These are phyloP conservation scores for Drosophila histrio DNA, from an alignment of 2,888 invertebrate species.

Conservation along the genomic window DNA sequence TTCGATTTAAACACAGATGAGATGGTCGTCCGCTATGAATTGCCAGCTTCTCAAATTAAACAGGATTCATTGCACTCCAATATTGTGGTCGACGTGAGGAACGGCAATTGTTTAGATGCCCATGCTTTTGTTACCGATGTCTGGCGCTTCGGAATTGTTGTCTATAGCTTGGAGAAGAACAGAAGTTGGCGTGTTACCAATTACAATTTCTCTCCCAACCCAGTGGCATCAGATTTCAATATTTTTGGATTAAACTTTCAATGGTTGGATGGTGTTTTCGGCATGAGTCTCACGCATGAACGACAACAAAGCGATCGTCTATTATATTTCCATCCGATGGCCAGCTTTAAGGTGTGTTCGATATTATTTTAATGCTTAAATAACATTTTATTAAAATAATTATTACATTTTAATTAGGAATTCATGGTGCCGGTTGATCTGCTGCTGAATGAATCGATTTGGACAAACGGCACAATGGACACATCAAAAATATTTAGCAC, in stretches of 20 bases:
- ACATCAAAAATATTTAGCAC: slow-evolving; percentile 76
- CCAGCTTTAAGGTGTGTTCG: slow-evolving; percentile 87
- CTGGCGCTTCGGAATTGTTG: slow-evolving; percentile 86
- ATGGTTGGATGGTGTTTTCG: slow-evolving; percentile 93
- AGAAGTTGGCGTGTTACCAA: slow-evolving; percentile 83
- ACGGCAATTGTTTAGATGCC: slow-evolving; percentile 85
- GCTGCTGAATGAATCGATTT: slow-evolving; percentile 86
- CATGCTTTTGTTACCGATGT: slow-evolving; percentile 88
- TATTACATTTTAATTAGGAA: slow-evolving; percentile 84
- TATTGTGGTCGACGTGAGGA: slow-evolving; percentile 86
- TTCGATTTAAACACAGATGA: slow-evolving; percentile 89
- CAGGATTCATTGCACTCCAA: slow-evolving; percentile 87
- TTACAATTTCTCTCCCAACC: slow-evolving; percentile 82
- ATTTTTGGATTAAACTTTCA: slow-evolving; percentile 91
- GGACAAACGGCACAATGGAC: slow-evolving; percentile 80
- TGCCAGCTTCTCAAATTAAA: slow-evolving; percentile 88
- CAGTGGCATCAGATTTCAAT: slow-evolving; percentile 88
- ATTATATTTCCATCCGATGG: slow-evolving; percentile 92
- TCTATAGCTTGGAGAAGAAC: slow-evolving; percentile 81
- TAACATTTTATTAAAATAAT: neutral
- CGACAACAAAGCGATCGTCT: slow-evolving; percentile 86
- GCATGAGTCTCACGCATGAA: slow-evolving; percentile 88
- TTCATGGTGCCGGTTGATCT: slow-evolving; percentile 89
- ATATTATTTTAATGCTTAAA: neutral
- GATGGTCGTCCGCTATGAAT: slow-evolving; percentile 86